Evolutionary conservation across 2,888 invertebrate species (phyloP).

Genomic region (Palloptera scutellata): DNA sequence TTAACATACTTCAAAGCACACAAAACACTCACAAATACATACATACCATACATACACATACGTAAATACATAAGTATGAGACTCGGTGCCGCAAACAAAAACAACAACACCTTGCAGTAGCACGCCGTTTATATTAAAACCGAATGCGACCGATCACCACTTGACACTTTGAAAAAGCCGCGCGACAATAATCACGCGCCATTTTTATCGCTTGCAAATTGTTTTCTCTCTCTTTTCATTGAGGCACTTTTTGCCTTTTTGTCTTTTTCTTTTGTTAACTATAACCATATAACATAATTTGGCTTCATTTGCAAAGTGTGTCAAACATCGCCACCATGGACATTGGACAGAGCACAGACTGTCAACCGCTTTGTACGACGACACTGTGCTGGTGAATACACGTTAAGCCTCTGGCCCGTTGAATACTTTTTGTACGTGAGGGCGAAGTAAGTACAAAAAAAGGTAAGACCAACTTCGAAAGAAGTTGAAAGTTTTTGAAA

Average conservation of each 20-base stretch:
- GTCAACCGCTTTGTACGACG: neutral
- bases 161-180: too few species aligned
- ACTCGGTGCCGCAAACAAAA: neutral
- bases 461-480: too few species aligned
- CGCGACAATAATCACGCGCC: neutral
- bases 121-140: too few species aligned
- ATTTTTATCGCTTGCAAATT: neutral
- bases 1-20: neutral
- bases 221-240: neutral
- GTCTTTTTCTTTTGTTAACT: neutral
- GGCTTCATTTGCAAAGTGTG: constrained; percentile 2
- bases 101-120: too few species aligned
- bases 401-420: too few species aligned
- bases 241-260: neutral
- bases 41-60: neutral
- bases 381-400: neutral
- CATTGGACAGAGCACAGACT: neutral
- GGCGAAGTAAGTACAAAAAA: too few species aligned
- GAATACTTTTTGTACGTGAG: too few species aligned
- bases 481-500: too few species aligned
- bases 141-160: too few species aligned
- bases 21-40: neutral
- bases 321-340: neutral
- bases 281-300: neutral
- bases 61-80: neutral